These are phyloP conservation scores for Neogale vison DNA, from an alignment of 2,113 vertebrate genomes.

Conservation along the genomic window DNA sequence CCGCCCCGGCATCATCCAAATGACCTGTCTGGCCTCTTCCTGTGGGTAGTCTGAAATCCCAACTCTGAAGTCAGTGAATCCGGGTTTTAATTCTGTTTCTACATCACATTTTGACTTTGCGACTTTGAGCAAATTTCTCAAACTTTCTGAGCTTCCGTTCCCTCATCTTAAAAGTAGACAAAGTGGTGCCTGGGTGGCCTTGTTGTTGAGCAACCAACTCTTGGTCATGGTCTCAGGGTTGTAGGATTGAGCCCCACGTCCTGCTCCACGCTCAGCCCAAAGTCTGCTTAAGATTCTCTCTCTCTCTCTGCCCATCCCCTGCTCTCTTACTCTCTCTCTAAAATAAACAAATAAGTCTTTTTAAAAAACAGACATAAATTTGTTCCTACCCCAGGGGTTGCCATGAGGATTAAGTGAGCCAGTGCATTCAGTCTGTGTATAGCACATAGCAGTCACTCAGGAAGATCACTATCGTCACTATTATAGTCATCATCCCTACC, in stretches of 20 bases:
- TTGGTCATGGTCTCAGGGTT: neutral
- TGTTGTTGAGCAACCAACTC: neutral
- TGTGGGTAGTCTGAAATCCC: neutral
- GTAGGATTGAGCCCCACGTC: neutral
- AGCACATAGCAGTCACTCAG: neutral
- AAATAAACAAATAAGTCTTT: neutral
- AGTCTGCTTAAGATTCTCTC: neutral
- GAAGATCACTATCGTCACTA: neutral
- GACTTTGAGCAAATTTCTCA: neutral
- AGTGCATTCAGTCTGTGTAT: neutral
- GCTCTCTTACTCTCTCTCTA: neutral
- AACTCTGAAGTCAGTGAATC: neutral
- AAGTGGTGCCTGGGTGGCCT: neutral
- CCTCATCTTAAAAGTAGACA: conserved; percentile 30
- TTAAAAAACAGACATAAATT: neutral
- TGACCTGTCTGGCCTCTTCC: neutral
- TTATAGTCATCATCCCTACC: neutral
- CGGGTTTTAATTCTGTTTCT: neutral
- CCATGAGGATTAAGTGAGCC: neutral
- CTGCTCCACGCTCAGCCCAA: neutral
- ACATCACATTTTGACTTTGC: neutral
- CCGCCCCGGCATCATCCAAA: neutral
- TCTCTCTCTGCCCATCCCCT: neutral
- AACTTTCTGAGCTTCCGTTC: neutral
- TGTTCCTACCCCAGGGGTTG: neutral